Evolutionary conservation across 2,888 invertebrate species (phyloP), one percentile per base, ranked within the genome.

Genomic region (Leptogaster cylindrica): DNA sequence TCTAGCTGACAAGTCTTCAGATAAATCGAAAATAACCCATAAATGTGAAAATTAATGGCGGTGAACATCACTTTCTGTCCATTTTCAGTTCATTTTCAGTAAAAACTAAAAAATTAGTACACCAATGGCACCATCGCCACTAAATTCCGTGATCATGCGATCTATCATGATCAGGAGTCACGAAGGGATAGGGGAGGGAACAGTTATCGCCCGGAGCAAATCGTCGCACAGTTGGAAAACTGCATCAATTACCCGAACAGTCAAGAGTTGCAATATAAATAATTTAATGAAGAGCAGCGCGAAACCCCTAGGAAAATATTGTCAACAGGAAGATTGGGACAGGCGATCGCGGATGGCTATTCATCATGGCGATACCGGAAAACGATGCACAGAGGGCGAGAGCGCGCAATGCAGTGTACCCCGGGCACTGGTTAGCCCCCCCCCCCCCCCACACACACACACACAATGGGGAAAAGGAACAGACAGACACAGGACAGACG

Each of bases 11-110:
- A 39, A 55, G 25, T 55, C 14, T 39, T 4, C 12, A 33, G 36
- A 55, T 55, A 55, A 55, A 55, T 55, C 55, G 55, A 55, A 55
- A 55, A 55, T 55, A 55, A 55, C 36, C 55, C 55, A 55, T 55
- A 55, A 55, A 55, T 36, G 55, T 55, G 36, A 55, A 39, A 36
- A 55, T 55, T 55, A 55, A 55, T 55, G 55, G 31, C 55, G 39
- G 36, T 33, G 23, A 14, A 23, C 55, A 55, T 55, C 55, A 55
- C 55, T 55, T 55, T 55, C 55, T 31, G 55, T 55, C 55, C 55
- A 12, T 23, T 20, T 55, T 55, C 31, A 39, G 18, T 2, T 39
- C n/a, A 25, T 31, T 8, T 31, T 31, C 6, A 31, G 10, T 23
- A 6, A 46, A 55, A 55, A 55, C 55, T 55, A 25, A 25, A 46